Evolutionary conservation across 2,113 vertebrate genomes (phyloP).

Genomic region (Phalacrocorax aristotelis): DNA sequence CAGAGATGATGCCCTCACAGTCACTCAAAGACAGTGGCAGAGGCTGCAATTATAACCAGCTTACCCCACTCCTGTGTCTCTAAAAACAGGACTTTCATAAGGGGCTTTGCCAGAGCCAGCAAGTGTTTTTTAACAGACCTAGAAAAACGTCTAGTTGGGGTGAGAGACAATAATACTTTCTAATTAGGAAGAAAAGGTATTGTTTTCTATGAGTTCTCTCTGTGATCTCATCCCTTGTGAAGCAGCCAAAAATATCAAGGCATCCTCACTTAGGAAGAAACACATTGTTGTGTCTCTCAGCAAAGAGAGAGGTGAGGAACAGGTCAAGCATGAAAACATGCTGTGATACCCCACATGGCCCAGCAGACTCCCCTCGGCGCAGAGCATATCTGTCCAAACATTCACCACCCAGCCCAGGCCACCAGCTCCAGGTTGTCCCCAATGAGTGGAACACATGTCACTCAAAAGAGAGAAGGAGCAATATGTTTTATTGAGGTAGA

Average conservation of each 20-base stretch:
- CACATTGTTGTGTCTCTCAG: neutral
- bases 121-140: neutral
- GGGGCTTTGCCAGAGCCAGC: neutral
- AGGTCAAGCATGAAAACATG: slow-evolving; percentile 30
- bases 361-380: neutral
- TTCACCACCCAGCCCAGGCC: neutral
- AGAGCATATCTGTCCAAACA: neutral
- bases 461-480: no score
- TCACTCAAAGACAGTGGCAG: neutral
- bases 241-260: neutral
- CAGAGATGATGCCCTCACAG: neutral
- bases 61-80: neutral
- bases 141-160: neutral
- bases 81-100: neutral
- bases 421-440: neutral
- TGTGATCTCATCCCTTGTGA: neutral
- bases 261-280: neutral
- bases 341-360: neutral
- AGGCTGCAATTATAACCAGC: neutral
- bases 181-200: neutral
- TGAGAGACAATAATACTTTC: neutral
- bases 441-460: no score
- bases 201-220: neutral
- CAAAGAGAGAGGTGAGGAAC: neutral
- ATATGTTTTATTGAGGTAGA: no score